A percentile compares a stretch with the other conserved stretches of the same genome.
These are phyloP conservation scores for Ctenopoma multispine DNA, from an alignment of 2,797 vertebrate species.

Conservation along the genomic window DNA sequence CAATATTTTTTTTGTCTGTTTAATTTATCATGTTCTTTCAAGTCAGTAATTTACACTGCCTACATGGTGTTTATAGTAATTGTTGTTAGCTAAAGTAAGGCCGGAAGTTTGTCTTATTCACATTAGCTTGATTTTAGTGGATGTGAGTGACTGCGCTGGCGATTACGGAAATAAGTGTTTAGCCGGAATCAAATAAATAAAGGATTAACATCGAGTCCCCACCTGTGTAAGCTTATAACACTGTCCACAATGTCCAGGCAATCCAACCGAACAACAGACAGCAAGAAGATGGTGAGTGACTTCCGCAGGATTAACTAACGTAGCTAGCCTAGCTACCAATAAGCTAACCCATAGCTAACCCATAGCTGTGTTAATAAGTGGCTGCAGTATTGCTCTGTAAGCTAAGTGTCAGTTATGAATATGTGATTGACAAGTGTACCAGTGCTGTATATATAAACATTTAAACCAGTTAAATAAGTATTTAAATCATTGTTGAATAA, in stretches of 20 bases:
- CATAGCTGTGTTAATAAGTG: background rate
- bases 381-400: too few species aligned
- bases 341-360: constrained; percentile 45
- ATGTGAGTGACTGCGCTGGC: constrained; percentile 4
- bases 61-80: rapidly evolving
- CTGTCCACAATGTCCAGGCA: constrained; percentile 90
- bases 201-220: constrained; percentile 70
- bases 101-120: constrained; percentile 12
- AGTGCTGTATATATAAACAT: too few species aligned
- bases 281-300: constrained; percentile 95
- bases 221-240: constrained; percentile 58
- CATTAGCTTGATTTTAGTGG: background rate
- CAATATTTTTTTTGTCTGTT: too few species aligned
- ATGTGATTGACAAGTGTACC: background rate
- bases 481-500: background rate
- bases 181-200: constrained; percentile 80
- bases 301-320: constrained; percentile 22
- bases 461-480: background rate
- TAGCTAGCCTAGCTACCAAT: constrained; percentile 40
- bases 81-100: background rate
- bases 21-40: too few species aligned
- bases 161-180: constrained; percentile 61
- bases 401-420: background rate
- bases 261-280: constrained; percentile 92
- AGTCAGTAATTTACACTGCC: too few species aligned